phyloP scores from a whole-genome alignment of 2,888 invertebrate species.

The Drosophila siamana region DNA sequence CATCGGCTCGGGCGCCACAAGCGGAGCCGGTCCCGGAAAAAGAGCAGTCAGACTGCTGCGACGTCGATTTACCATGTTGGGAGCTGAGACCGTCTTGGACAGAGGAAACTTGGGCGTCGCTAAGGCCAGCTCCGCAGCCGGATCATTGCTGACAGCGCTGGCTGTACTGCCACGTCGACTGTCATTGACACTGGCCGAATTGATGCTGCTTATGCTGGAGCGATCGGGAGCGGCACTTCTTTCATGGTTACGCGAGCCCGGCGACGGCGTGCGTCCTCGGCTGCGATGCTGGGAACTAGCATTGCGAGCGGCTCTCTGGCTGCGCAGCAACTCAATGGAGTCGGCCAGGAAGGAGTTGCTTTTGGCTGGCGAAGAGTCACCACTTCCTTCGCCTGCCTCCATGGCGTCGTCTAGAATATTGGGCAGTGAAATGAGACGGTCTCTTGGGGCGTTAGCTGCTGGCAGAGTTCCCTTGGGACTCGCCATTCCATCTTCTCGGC shows the following conservation, averaged over 20 bases:
- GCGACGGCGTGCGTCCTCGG: slow-evolving; percentile 74
- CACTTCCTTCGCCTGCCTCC: slow-evolving; percentile 19
- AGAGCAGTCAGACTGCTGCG: slow-evolving; percentile 74
- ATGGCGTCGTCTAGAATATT: slow-evolving; percentile 63
- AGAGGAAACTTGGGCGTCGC: slow-evolving; percentile 79
- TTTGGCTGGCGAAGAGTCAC: slow-evolving; percentile 50
- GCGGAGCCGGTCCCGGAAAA: slow-evolving; percentile 80
- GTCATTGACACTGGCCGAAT: slow-evolving; percentile 65
- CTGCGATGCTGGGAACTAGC: slow-evolving; percentile 62
- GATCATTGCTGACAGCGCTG: slow-evolving; percentile 59
- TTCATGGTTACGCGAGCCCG: slow-evolving; percentile 57
- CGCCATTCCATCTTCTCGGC: neutral
- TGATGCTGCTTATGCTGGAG: slow-evolving; percentile 77
- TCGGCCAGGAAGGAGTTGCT: slow-evolving; percentile 66
- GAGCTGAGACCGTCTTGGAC: slow-evolving; percentile 80
- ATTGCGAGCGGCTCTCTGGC: slow-evolving; percentile 71
- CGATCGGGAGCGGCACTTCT: slow-evolving; percentile 81
- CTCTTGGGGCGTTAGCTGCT: slow-evolving; percentile 54
- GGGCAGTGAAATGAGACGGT: slow-evolving; percentile 69
- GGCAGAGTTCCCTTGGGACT: slow-evolving; percentile 45
- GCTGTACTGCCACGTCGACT: slow-evolving; percentile 77
- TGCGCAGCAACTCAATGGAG: slow-evolving; percentile 77
- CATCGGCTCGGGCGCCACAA: slow-evolving; percentile 72
- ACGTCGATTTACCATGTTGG: slow-evolving; percentile 74
- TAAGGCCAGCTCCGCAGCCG: slow-evolving; percentile 25